phyloP scores from a whole-genome alignment of 2,113 vertebrate genomes.

The Oxygymnocypris stewartii region DNA sequence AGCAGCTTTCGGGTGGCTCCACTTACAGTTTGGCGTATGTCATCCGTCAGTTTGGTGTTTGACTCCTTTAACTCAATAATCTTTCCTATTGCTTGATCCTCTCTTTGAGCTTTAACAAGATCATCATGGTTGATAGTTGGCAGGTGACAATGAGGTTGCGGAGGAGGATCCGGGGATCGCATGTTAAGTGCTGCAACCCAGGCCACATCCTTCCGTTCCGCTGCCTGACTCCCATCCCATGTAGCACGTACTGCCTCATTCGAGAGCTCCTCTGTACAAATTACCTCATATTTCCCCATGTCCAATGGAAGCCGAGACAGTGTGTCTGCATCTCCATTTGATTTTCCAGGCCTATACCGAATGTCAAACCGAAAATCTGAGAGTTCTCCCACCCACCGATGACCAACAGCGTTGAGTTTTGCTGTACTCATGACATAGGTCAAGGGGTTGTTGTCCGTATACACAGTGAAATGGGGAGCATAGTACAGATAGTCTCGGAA shows the following conservation, averaged over 20 bases:
- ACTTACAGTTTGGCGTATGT: background rate
- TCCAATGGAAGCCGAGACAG: background rate
- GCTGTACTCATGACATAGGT: too few species aligned
- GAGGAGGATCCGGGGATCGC: background rate
- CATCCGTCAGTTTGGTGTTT: background rate
- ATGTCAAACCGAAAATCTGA: too few species aligned
- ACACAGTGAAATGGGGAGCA: background rate
- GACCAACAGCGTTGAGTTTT: too few species aligned
- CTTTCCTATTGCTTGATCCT: background rate
- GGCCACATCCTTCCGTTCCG: background rate
- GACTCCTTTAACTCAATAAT: background rate
- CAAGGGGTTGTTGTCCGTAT: background rate
- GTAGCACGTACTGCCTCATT: background rate
- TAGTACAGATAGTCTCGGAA: background rate
- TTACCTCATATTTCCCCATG: background rate
- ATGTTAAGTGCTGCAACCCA: background rate
- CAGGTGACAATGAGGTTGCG: background rate
- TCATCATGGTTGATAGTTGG: background rate
- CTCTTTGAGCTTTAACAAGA: background rate
- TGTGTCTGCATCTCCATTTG: constrained; percentile 24
- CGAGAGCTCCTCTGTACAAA: background rate
- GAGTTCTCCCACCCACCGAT: too few species aligned
- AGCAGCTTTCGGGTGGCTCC: background rate
- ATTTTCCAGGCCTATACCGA: too few species aligned
- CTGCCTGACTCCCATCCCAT: background rate